Evolutionary conservation across 2,888 invertebrate genomes (phyloP), one percentile per base, ranked within the genome.

Genomic region (Gymnoscelis rufifasciata): DNA sequence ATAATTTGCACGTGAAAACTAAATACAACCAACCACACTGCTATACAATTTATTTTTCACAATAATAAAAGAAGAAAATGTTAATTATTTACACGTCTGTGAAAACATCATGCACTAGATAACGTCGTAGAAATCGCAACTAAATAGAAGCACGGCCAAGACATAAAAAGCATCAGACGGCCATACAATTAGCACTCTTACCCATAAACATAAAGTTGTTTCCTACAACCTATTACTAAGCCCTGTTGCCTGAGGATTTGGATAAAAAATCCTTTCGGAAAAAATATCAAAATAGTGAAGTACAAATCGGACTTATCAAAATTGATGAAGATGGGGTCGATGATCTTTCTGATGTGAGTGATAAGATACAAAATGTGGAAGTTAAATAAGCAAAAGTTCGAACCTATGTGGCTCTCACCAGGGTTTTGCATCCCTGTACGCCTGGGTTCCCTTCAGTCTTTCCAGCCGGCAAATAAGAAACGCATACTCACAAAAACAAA

Each of bases 351-450:
- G 56, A 65, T 71, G 64, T 57, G 51, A 56, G 64, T 69, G 72
- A 67, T 64, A 57, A 64, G 57, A 64, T 56, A 62, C 56, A 70
- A 73, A 71, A 68, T 74, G 66, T 68, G 64, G 67, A 66, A 72
- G 62, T 75, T 72, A 82, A 78, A 83, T 72, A 86, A 88, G 84
- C 81, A 82, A 84, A 83, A 84, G 66, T 83, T 73, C 87, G 86
- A 88, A 88, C 88, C 87, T 88, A 88, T 76, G 78, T 78, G 83
- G 88, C 82, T 87, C 89, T 89, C 89, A 89, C 89, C 89, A 89
- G 87, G 89, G 89, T 84, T 86, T 88, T 68, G 88, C 81, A 84
- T 89, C 88, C 88, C 88, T 87, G 83, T 81, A 83, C 79, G 86
- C 88, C 79, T 83, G 84, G 68, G 88, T 87, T 78, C 88, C 83